Evolutionary conservation across 2,888 invertebrate genomes (phyloP), one percentile per base, ranked within the genome.

Genomic region (Carabus problematicus): DNA sequence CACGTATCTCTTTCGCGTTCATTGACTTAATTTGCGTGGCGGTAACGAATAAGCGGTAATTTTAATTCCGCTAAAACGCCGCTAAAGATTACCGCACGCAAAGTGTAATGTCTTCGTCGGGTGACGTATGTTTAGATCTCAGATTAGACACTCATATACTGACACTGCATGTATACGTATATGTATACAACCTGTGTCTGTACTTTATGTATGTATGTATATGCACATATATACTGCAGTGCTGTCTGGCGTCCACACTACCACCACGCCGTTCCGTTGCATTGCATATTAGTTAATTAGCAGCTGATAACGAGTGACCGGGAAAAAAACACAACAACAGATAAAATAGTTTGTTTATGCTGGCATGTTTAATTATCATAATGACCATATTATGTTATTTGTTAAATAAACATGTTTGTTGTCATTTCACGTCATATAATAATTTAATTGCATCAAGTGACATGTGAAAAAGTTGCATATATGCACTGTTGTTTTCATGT

Each of bases 391-490:
- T 52, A 67, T 67, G 67, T 60, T 67, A 66, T 66, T 66, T 58
- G 60, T 67, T 60, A 67, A 59, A 67, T 59, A 67, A 60, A 67
- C 60, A 49, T 67, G 67, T 59, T 67, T 66, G 66, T 66, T 66
- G 66, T 66, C 66, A 66, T 66, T 59, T 66, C 63, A 52, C 54
- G 45, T 55, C 56, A 49, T 12, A 56, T 56, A 56, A 67, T 67
- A 67, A 59, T 67, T 60, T 67, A 67, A 67, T 67, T 67, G 67
- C 52, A 67, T 67, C 67, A 60, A 67, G 67, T 60, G 66, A 66
- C 66, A 66, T 66, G 66, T 59, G 66, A 45, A 66, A 66, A 66
- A 66, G 58, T 58, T 66, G 58, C 58, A 49, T 56, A 40, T 19
- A 52, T 49, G n/a, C 39, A 63, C 29, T 8, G 47, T 66, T 52